Evolutionary conservation across 2,113 vertebrate genomes (phyloP).

Genomic region (Casuarius casuarius): DNA sequence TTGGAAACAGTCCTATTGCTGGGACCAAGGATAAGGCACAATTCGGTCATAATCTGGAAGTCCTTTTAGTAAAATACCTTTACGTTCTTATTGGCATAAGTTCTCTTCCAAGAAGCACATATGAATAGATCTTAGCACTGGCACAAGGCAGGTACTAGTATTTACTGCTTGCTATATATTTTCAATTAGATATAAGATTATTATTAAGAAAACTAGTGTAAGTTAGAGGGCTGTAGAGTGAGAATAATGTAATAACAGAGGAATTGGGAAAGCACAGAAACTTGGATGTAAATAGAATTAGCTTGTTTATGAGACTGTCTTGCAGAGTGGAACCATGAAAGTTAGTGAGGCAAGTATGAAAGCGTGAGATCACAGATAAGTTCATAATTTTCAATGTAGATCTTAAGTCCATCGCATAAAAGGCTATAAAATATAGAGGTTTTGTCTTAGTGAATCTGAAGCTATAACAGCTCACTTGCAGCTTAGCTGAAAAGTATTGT

Average conservation of each 20-base stretch:
- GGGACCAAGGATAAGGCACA: neutral
- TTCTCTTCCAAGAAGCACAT: neutral
- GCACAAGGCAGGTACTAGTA: neutral
- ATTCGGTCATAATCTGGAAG: neutral
- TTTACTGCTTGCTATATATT: neutral
- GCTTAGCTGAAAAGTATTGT: neutral
- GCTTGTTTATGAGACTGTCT: neutral
- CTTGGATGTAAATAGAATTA: neutral
- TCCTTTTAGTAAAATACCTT: neutral
- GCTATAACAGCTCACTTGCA: neutral
- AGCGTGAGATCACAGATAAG: neutral
- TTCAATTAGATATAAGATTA: neutral
- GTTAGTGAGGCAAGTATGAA: neutral
- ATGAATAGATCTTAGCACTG: neutral
- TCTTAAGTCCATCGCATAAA: neutral
- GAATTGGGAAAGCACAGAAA: neutral
- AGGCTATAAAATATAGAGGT: neutral
- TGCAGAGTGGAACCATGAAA: neutral
- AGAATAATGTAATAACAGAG: neutral
- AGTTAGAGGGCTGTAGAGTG: neutral
- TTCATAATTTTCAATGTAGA: neutral
- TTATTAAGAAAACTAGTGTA: neutral
- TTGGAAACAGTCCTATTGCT: neutral
- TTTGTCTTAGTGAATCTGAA: neutral
- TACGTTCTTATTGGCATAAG: neutral